Evolutionary conservation across 2,113 vertebrate species (phyloP).

Genomic region (Varanus salvator): DNA sequence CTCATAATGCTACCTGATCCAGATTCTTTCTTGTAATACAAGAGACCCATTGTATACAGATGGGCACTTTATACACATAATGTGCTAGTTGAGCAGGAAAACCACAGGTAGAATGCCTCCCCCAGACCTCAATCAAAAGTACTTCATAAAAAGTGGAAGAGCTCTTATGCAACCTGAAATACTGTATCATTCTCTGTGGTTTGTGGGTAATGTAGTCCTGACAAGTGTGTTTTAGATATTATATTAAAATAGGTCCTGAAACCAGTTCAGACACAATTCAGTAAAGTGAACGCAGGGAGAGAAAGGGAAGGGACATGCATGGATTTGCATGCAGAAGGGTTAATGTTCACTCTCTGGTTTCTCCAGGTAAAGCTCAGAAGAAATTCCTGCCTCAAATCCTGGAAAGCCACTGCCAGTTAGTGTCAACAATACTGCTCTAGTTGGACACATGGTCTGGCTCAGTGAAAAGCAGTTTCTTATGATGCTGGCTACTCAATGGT

Average conservation of each 20-base stretch:
- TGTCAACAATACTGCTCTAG: too few relatives aligned
- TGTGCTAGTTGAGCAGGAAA: slow-evolving; percentile 45
- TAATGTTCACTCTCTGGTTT: too few relatives aligned
- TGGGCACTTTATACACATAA: not conserved
- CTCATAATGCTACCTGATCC: slow-evolving; percentile 48
- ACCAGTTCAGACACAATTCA: slow-evolving; percentile 12
- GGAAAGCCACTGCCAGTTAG: too few relatives aligned
- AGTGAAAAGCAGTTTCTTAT: too few relatives aligned
- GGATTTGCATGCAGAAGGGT: too few relatives aligned
- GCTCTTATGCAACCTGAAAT: slow-evolving; percentile 1
- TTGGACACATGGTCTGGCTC: too few relatives aligned
- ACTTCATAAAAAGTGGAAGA: slow-evolving; percentile 52
- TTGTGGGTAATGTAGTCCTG: slow-evolving; percentile 3
- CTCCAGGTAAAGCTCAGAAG: too few relatives aligned
- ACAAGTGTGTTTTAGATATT: slow-evolving; percentile 18
- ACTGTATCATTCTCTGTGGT: slow-evolving; percentile 4
- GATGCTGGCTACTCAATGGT: too few relatives aligned
- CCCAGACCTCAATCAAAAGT: not conserved
- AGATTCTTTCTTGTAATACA: slow-evolving; percentile 52
- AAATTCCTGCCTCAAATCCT: too few relatives aligned
- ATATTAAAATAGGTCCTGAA: not conserved
- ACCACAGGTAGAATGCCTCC: not conserved
- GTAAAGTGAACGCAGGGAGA: slow-evolving; percentile 19
- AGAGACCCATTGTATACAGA: slow-evolving; percentile 9
- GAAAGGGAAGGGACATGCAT: not conserved